Base-by-base conservation (phyloP, 23 tunicate genomes). In the Halocynthia roretzi region DNA sequence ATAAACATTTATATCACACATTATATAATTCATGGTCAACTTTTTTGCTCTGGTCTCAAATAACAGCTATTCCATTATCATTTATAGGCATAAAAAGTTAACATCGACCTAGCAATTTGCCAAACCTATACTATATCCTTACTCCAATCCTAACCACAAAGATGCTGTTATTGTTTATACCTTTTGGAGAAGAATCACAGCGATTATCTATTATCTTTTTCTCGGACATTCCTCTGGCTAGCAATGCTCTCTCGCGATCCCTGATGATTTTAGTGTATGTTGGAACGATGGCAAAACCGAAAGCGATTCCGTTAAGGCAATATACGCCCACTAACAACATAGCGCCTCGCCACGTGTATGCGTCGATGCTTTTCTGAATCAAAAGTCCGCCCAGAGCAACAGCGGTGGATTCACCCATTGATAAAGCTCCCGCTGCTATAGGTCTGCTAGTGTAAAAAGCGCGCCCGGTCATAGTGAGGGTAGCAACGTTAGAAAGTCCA, bases 331-430 rank as follows among this genome's bases (percentile, higher is more conserved):
- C 49, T 54, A 74, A 54, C n/a, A 74, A 54, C 63, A 74, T 17
- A n/a, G 78, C 78, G 17, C 78, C 78, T 15, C 78, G 67, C 78
- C 78, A 74, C 14, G 78, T 74, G 22, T 53, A 74, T 15, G 55
- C n/a, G 62, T 74, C 56, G 55, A 74, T 74, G 56, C 78, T 54
- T n/a, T 15, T 8, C 62, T 74, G 78, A 22, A 74, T 14, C 0
- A 53, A 23, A 54, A 64, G 78, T 53, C 58, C 56, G 56, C 55
- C 64, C 8, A 54, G 64, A 14, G 78, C 78, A 11, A 53, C 78
- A 10, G 78, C 78, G 19, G 78, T 74, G 8, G 78, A 10, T 8
- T 64, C 78, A n/a, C 78, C 78, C 78, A 74, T 74, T 14, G 78
- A 20, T 12, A 74, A 50, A 8, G 78, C 78, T 17, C 58, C 78